Evolutionary conservation across 2,113 vertebrate genomes (phyloP).

Genomic region (Misgurnus anguillicaudatus): DNA sequence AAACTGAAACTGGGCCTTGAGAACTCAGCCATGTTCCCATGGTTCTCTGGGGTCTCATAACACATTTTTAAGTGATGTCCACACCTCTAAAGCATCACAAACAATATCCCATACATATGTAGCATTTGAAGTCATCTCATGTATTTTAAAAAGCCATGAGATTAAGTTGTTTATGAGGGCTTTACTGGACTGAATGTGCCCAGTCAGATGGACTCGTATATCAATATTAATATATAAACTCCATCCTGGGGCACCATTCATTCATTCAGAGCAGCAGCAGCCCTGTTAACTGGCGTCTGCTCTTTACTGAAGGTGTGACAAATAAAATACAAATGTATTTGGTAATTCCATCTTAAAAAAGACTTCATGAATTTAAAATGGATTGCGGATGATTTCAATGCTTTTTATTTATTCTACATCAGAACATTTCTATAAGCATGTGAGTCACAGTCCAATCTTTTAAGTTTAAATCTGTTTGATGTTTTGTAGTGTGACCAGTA

Average conservation of each 20-base stretch:
- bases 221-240: slow-evolving; percentile 31
- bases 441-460: no score
- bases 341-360: background rate
- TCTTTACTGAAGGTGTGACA: slow-evolving; percentile 32
- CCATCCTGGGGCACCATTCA: slow-evolving; percentile 17
- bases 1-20: background rate
- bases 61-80: background rate
- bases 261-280: slow-evolving; percentile 39
- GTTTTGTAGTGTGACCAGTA: no score
- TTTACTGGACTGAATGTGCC: slow-evolving; percentile 13
- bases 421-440: background rate
- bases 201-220: slow-evolving; percentile 49
- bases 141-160: background rate
- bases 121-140: slow-evolving; percentile 13
- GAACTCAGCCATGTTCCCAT: background rate
- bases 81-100: slow-evolving; percentile 44
- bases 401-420: background rate
- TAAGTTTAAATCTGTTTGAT: no score
- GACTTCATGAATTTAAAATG: slow-evolving; percentile 5
- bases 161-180: slow-evolving; percentile 9
- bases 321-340: slow-evolving; percentile 23
- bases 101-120: background rate
- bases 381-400: background rate
- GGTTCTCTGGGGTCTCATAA: background rate
- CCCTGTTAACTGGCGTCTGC: slow-evolving; percentile 49